Evolutionary conservation across 2,113 vertebrate genomes (phyloP), one percentile per base, ranked within the genome.

Genomic region (Ceyx margarethae): DNA sequence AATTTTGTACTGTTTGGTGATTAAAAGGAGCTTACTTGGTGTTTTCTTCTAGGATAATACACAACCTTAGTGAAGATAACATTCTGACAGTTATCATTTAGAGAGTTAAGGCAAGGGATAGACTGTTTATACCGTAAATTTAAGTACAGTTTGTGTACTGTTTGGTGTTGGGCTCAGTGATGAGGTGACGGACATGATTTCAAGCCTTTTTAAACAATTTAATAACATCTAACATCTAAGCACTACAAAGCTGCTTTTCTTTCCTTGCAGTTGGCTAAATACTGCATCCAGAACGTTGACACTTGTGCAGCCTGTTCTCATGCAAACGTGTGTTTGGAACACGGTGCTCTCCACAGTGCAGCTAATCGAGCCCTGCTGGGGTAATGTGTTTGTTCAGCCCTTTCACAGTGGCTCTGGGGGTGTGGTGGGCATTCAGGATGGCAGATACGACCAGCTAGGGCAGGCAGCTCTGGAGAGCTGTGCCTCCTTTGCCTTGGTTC

Each of bases 11-110:
- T 20, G 13, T 40, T 75, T 10, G 35, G 64, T n/a, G 17, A 23
- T 51, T 72, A 7, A 25, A 3, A 87, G 56, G 58, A 67, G 46
- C 48, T 80, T 48, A 13, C 37, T 61, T 46, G 43, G 8, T 54
- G 33, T 51, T 75, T 43, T 48, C 20, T 53, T 74, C 15, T 0
- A 3, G 53, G 37, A 15, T 57, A 40, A 21, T 8, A 28, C 8
- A 3, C 0, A 1, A 64, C 13, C 23, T 8, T 9, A 13, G n/a
- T n/a, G 46, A 51, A n/a, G 40, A 10, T 12, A 35, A 35, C 51
- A 11, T 51, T 22, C 43, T 65, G 31, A 50, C 56, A 50, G 6
- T 22, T 37, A 3, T 1, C 16, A 22, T 8, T 35, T 3, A 29
- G 60, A 19, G 60, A 68, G 22, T 42, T 20, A 40, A 69, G 57